Evolutionary conservation across 2,797 vertebrate species (phyloP).

Genomic region (Sebastes ruberrimus): DNA sequence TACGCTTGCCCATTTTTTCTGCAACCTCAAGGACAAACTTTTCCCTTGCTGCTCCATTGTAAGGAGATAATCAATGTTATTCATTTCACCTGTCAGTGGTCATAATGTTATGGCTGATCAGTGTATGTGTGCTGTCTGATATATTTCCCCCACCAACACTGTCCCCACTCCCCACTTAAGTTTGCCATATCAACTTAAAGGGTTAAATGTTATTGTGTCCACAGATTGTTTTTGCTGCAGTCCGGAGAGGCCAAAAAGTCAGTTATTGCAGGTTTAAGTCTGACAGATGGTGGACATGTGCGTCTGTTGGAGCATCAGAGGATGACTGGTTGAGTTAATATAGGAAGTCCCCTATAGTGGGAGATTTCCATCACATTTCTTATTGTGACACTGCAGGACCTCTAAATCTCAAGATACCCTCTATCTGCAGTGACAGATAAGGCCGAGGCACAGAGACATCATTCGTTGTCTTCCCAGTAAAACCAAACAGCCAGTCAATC

Average conservation of each 20-base stretch:
- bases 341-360: neutral
- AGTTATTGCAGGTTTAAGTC: neutral
- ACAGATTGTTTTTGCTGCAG: neutral
- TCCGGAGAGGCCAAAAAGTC: neutral
- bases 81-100: no score
- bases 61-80: no score
- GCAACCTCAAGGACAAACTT: no score
- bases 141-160: neutral
- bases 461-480: conserved; percentile 31
- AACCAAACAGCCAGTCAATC: conserved; percentile 37
- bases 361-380: neutral
- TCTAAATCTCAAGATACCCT: conserved; percentile 8
- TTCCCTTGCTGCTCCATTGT: no score
- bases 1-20: no score
- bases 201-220: neutral
- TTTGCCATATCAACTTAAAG: neutral
- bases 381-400: neutral
- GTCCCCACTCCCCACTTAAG: neutral
- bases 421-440: conserved; percentile 38
- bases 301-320: neutral
- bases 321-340: neutral
- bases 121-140: neutral
- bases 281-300: neutral
- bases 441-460: neutral
- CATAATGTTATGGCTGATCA: no score